Evolutionary conservation across 2,113 vertebrate species (phyloP), one percentile per base, ranked within the genome.

Genomic region (Silurus glanis): DNA sequence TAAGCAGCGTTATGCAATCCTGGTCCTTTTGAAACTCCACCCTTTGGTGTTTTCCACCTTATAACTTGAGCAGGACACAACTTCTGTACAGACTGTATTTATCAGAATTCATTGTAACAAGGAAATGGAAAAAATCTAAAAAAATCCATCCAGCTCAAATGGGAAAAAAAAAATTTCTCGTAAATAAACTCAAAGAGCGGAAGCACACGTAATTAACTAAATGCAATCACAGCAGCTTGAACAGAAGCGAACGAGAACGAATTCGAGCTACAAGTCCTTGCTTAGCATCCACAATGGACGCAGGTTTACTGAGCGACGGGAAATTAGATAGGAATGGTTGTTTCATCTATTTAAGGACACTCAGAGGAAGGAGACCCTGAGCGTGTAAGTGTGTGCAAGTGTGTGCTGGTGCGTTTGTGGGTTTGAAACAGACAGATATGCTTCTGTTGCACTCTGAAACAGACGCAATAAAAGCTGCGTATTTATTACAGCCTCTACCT

Each of bases 311-410:
- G 75, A 5, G 21, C 47, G 45, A 37, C 56, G 66, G 75, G 61
- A 85, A 85, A 58, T 83, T 28, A 51, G 81, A 69, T 56, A 76
- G 66, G 28, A 81, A 89, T 49, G 58, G 23, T 19, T 16, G 83
- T 61, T 66, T 84, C 80, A 80, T 86, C 84, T 86, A 67, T 86
- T 83, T 80, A 82, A 6, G 56, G 62, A 23, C 49, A 16, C 25
- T 19, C 25, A 58, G 62, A 56, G 75, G 84, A 85, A 85, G 62
- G 69, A 82, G 69, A 75, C 56, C 64, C 9, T 1, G 19, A 37
- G 51, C 37, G 55, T 8, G 28, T 61, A 19, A 51, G 47, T 10
- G 72, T 14, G 28, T 6, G 67, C 4, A 6, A 2, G 28, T 1
- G 14, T 49, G 71, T 21, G n/a, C 5, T 2, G 10, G 16, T 16